Conservation (phyloP, 2,888 invertebrate genomes). For the Aphrophora alni region DNA sequence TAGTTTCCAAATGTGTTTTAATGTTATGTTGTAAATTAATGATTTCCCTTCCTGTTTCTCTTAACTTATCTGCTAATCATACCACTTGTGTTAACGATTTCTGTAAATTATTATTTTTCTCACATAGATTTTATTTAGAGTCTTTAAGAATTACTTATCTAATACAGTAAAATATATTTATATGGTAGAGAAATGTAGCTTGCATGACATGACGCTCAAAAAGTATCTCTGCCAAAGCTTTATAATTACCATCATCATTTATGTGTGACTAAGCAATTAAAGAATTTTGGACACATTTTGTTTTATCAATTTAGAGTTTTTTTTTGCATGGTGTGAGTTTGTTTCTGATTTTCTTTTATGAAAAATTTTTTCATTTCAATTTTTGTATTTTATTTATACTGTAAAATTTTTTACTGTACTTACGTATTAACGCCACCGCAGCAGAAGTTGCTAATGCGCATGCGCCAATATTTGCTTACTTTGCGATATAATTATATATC, state of each 20-base stretch:
- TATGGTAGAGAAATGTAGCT: background rate
- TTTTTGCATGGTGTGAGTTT: no score
- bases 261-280: background rate
- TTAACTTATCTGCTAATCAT: background rate
- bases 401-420: no score
- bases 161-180: background rate
- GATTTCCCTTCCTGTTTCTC: background rate
- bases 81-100: background rate
- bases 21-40: background rate
- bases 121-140: background rate
- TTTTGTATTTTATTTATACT: no score
- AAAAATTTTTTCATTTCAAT: no score
- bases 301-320: background rate
- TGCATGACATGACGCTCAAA: background rate
- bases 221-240: background rate
- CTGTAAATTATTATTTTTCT: background rate
- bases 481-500: no score
- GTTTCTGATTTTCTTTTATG: no score
- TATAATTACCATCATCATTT: background rate
- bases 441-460: no score
- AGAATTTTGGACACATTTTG: background rate
- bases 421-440: no score
- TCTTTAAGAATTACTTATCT: background rate
- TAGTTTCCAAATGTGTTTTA: background rate
- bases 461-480: no score